Percentiles rank a stretch among this genome's conserved stretches.
Evolutionary conservation across 2,113 vertebrate genomes (phyloP).

Genomic region (Pseudopodoces humilis): DNA sequence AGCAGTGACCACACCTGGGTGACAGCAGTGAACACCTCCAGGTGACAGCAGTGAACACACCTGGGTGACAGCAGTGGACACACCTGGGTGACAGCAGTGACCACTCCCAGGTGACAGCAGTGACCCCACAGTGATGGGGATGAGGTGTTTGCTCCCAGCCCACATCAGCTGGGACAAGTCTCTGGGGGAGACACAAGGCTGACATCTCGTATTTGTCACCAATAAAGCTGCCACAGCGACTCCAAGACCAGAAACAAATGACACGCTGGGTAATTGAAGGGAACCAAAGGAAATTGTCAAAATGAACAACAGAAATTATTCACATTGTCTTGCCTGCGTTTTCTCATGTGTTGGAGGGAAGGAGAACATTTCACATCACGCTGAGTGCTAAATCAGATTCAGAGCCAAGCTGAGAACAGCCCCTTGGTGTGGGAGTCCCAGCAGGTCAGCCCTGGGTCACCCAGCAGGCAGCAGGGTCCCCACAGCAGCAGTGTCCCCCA

Average conservation of each 20-base stretch:
- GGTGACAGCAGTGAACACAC: no score
- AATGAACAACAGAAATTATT: background rate
- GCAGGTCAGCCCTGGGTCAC: background rate
- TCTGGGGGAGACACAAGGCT: background rate
- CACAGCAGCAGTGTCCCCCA: no score
- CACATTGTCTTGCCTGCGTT: no score
- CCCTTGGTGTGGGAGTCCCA: no score
- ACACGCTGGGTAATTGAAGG: background rate
- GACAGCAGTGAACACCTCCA: no score
- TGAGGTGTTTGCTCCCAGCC: background rate
- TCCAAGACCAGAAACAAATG: background rate
- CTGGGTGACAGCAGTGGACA: no score
- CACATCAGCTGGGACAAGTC: rapidly evolving
- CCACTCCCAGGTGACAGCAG: rapidly evolving
- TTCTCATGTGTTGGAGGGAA: rapidly evolving
- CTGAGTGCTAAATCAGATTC: background rate
- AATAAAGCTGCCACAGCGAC: background rate
- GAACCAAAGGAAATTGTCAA: background rate
- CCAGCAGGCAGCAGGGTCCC: rapidly evolving
- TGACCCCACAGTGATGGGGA: rapidly evolving
- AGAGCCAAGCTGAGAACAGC: background rate
- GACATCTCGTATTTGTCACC: rapidly evolving
- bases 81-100: no score
- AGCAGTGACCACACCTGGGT: no score
- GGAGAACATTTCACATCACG: rapidly evolving